phyloP scores from a whole-genome alignment of 2,797 vertebrate genomes.

The Oreochromis grahami region DNA sequence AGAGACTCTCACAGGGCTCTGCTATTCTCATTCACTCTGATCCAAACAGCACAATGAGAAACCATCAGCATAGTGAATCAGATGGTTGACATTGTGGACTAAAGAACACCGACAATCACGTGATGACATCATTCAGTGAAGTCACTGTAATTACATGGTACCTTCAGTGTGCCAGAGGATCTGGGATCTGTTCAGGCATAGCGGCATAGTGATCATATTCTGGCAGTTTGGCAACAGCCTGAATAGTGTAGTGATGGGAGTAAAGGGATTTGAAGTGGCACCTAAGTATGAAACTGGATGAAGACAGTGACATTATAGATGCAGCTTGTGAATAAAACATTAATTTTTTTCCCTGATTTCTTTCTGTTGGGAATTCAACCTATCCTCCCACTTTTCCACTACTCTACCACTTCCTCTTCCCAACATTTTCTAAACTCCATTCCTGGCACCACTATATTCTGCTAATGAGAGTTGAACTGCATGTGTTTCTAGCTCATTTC shows the following conservation, averaged over 20 bases:
- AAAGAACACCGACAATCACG: background rate
- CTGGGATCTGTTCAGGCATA: background rate
- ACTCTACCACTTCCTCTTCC: background rate
- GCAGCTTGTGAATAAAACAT: background rate
- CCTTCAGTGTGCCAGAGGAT: background rate
- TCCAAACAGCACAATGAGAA: slow-evolving; percentile 4
- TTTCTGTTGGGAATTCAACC: background rate
- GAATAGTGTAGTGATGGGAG: background rate
- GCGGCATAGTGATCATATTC: background rate
- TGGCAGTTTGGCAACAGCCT: background rate
- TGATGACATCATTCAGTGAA: slow-evolving; percentile 11
- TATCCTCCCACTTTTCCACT: background rate
- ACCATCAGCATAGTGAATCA: slow-evolving; percentile 35
- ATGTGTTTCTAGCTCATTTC: background rate
- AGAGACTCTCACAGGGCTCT: background rate
- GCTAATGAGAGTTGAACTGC: background rate
- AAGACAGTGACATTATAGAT: background rate
- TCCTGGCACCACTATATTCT: background rate
- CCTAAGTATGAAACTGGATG: background rate
- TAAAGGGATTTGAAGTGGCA: background rate
- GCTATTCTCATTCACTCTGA: slow-evolving; percentile 16
- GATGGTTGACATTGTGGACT: background rate
- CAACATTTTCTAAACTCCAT: background rate
- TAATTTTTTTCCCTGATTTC: background rate
- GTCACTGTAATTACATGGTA: background rate